Conservation (phyloP, 2,797 vertebrate genomes). For the Bradypodion pumilum region DNA sequence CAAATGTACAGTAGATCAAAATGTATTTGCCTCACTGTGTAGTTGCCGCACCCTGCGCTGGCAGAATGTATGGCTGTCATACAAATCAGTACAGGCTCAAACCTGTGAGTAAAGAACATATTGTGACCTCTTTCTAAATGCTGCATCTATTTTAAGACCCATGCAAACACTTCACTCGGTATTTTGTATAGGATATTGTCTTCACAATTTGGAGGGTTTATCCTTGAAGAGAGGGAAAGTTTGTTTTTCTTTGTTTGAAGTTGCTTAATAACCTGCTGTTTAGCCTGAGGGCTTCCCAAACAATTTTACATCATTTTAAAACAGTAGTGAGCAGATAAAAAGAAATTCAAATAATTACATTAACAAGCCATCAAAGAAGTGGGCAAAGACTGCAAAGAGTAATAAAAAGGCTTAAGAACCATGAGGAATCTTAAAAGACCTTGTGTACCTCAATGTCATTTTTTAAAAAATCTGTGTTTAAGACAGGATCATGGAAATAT, state of each 20-base stretch:
- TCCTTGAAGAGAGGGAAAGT: background rate
- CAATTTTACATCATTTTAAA: background rate
- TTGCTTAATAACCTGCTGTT: background rate
- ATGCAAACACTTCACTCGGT: rapidly evolving
- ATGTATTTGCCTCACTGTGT: too few species aligned
- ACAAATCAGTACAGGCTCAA: background rate
- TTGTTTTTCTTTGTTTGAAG: background rate
- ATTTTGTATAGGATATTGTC: background rate
- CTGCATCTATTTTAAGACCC: background rate
- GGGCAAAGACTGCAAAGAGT: too few species aligned
- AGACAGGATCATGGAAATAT: too few species aligned
- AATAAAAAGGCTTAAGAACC: too few species aligned
- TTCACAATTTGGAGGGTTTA: background rate
- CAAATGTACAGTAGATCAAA: too few species aligned
- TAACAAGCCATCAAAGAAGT: background rate
- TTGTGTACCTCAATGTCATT: too few species aligned
- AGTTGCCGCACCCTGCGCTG: too few species aligned
- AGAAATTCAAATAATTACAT: background rate
- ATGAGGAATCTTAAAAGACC: too few species aligned
- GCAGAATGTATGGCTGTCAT: too few species aligned
- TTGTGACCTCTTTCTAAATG: background rate
- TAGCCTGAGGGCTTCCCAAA: too few species aligned
- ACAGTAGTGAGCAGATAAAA: background rate
- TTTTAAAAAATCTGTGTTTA: too few species aligned
- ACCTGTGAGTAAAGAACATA: background rate